These are phyloP conservation scores for Hycleus phaleratus DNA, from an alignment of 1,140 invertebrate genomes.

Conservation along the genomic window DNA sequence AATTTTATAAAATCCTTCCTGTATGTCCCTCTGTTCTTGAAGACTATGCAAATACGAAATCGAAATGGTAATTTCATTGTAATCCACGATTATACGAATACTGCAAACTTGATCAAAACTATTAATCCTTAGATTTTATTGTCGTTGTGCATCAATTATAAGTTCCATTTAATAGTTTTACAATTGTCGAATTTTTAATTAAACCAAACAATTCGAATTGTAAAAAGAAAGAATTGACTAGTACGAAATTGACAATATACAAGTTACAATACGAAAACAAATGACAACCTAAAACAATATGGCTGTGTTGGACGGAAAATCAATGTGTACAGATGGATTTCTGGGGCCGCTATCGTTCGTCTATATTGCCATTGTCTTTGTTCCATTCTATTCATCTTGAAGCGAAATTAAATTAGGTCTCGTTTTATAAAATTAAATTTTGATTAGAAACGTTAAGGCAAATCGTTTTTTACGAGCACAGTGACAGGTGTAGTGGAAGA, in stretches of 20 bases:
- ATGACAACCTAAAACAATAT: constrained; percentile 20
- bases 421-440: constrained; percentile 8
- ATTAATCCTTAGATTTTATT: constrained; percentile 23
- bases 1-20: constrained; percentile 20
- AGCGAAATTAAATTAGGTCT: constrained; percentile 10
- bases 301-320: constrained; percentile 17
- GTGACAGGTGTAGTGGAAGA: not conserved
- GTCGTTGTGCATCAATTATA: constrained; percentile 15
- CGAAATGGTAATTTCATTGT: constrained; percentile 29
- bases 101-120: constrained; percentile 18
- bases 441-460: constrained; percentile 1
- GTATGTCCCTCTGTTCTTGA: constrained; percentile 5
- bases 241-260: not conserved
- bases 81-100: constrained; percentile 22
- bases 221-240: too few species aligned
- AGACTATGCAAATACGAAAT: constrained; percentile 27
- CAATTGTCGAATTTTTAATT: too few species aligned
- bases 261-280: constrained; percentile 19
- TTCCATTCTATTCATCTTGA: not conserved
- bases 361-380: too few species aligned
- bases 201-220: too few species aligned
- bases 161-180: not conserved
- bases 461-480: constrained; percentile 2
- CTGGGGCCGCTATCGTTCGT: not conserved
- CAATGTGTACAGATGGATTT: constrained; percentile 15